Conservation (phyloP, 2,888 invertebrate genomes). For the Laothoe populi region DNA sequence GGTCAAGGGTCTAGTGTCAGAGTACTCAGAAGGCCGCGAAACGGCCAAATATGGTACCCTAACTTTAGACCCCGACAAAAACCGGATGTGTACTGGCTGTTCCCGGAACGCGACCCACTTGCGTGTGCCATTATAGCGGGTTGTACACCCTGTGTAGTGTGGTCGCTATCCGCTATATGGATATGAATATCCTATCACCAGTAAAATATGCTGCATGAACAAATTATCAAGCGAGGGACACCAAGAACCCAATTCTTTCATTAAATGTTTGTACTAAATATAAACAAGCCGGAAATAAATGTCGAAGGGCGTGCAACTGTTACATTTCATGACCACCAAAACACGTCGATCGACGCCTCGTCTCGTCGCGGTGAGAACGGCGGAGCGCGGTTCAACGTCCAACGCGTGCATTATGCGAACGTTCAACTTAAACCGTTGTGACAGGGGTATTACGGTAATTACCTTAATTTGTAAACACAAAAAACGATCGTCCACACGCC, state of each 20-base stretch:
- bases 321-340: slow-evolving; percentile 64
- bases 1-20: too few species aligned
- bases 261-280: slow-evolving; percentile 75
- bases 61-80: too few species aligned
- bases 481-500: slow-evolving; percentile 65
- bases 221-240: slow-evolving; percentile 55
- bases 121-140: too few species aligned
- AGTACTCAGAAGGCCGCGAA: too few species aligned
- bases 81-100: too few species aligned
- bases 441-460: slow-evolving; percentile 79
- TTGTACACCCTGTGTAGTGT: too few species aligned
- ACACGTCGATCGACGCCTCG: slow-evolving; percentile 59
- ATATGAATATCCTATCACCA: too few species aligned
- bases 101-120: too few species aligned
- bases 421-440: slow-evolving; percentile 82
- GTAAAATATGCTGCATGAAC: too few species aligned
- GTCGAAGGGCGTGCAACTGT: slow-evolving; percentile 68
- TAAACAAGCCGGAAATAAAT: slow-evolving; percentile 73
- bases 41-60: too few species aligned
- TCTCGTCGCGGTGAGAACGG: slow-evolving; percentile 52
- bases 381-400: slow-evolving; percentile 41
- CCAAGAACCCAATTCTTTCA: slow-evolving; percentile 55
- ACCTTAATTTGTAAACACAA: slow-evolving; percentile 81
- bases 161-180: too few species aligned
- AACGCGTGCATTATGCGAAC: slow-evolving; percentile 63